Base-by-base conservation (phyloP, 35 echinoderm and acorn worm genomes). In the Hemicentrotus pulcherrimus region DNA sequence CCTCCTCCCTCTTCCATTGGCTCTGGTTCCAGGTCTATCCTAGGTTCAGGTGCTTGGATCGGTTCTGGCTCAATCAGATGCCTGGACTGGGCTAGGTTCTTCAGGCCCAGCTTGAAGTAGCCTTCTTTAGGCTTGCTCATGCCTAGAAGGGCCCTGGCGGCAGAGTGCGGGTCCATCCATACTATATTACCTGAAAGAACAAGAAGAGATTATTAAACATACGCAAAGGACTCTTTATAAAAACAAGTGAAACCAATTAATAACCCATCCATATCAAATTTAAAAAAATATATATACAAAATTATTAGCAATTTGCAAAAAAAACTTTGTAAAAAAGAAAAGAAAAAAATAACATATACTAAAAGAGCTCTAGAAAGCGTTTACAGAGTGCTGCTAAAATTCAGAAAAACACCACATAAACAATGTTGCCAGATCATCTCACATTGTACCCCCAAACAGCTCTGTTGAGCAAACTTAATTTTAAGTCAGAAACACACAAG, bases 141-240 rank as follows among this genome's bases (percentile, higher is more conserved):
- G 19, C 96, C 97, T 31, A 95, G 88, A 19, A 99, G 93, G 10
- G 98, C 98, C 47, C 98, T 99, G 58, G 97, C 97, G 46, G 97
- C 95, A n/a, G 98, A 98, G 52, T 97, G 96, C 22, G 96, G 95
- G 87, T 99, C 98, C 91, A 99, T 59, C 98, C 98, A 99, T 46
- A 99, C 98, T 13, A 99, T 96, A 97, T 99, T 99, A 95, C 98
- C 98, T 99, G 85, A 71, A 95, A 46, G 48, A 33, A 92, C 19
- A 78, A 86, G 70, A 92, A 94, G 47, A 88, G 86, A 97, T 78
- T 22, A n/a, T 78, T 7, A 78, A 45, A 16, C 88, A 90, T 10
- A 90, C 31, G 31, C 11, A 89, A 90, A 11, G 0, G 0, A 78
- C 28, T 78, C 7, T 22, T n/a, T 78, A 59, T 22, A 55, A 55